Conservation (phyloP, 2,797 vertebrate species). For the Poecile montanus region DNA sequence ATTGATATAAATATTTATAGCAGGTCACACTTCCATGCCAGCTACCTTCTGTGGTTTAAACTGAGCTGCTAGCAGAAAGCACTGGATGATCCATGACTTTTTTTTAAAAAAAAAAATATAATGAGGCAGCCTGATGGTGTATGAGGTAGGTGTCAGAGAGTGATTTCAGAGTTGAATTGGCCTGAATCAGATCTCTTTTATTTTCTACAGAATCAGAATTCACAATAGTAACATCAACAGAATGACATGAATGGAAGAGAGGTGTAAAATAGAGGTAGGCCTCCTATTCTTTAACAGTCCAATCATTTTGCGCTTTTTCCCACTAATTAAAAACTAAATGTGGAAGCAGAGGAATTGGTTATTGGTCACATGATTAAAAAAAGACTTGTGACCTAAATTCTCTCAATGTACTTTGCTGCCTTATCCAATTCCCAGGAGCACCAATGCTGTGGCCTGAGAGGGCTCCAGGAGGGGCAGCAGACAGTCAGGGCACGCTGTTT, state of each 20-base stretch:
- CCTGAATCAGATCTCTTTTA: background rate
- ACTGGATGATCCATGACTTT: background rate
- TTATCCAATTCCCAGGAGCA: background rate
- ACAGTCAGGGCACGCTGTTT: background rate
- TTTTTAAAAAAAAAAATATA: background rate
- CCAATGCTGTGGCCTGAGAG: background rate
- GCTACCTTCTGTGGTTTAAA: conserved; percentile 9
- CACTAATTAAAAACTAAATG: conserved; percentile 12
- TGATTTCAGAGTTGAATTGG: conserved; percentile 20
- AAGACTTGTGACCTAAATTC: conserved; percentile 16
- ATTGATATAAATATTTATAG: conserved; percentile 13
- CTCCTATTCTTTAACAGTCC: background rate
- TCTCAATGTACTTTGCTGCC: background rate
- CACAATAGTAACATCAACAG: conserved; percentile 66
- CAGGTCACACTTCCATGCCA: background rate
- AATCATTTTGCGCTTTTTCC: background rate
- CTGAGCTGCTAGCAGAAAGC: conserved; percentile 36
- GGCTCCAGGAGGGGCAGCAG: background rate
- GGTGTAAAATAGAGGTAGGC: conserved; percentile 42
- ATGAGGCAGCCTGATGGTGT: conserved; percentile 33
- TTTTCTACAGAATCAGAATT: conserved; percentile 39
- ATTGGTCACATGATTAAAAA: background rate
- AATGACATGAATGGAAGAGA: conserved; percentile 58
- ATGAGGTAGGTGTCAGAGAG: conserved; percentile 40
- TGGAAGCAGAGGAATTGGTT: conserved; percentile 12